Evolutionary conservation across 2,113 vertebrate species (phyloP), one percentile per base, ranked within the genome.

Genomic region (Phoenicopterus ruber): DNA sequence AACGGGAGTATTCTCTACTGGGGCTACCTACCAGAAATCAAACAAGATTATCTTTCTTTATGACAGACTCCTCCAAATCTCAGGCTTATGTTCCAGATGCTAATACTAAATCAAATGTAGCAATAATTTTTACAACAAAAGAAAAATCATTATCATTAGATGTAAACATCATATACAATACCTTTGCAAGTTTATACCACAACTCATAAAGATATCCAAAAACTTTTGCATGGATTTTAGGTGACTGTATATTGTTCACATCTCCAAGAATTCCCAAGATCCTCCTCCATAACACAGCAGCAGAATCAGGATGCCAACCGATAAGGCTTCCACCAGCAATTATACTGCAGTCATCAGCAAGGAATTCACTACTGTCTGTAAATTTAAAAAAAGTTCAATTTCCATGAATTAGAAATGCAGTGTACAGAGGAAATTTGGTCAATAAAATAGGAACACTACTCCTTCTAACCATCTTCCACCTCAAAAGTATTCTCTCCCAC

Each of bases 181-280:
- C 99, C 99, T 99, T 99, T 73, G 99, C 99, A 78, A 99, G 98
- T 95, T 99, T 99, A 95, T 99, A 99, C 99, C 99, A 99, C 83
- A 99, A 98, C 78, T 99, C 99, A 93, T 98, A 99, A 63, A 99
- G 99, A 96, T 99, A 99, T 44, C 98, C 97, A 96, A 99, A 99
- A 85, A 99, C 99, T 97, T 98, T 99, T 80, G 99, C 99, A 17
- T 99, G 99, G 90, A 99, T 99, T 97, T 98, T 99, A 84, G 99
- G 99, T 25, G 99, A 99, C 58, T 98, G 97, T 96, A 99, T 99
- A 55, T 95, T 99, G 97, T 99, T 99, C 89, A 99, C 99, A 82
- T 99, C 99, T 82, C 99, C 99, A 31, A 99, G 98, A 94, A 99
- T 99, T 70, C 99, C 99, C 97, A 99, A 95, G 94, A 99, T 98